Conservation (phyloP, 2,797 vertebrate genomes). For the Alcedo quadribrachys region DNA sequence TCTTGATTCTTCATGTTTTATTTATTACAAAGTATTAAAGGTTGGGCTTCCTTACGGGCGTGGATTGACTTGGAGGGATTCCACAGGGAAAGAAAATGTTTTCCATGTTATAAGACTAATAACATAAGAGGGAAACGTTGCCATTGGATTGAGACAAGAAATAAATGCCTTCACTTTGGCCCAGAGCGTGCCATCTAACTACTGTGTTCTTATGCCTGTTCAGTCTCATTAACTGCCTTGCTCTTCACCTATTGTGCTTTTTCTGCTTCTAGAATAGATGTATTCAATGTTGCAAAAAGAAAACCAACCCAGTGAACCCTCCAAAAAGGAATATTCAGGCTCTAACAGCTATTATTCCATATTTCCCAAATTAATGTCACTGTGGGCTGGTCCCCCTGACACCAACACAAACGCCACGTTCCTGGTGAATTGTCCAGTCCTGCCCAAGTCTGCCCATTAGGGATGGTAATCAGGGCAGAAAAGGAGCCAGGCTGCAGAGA, state of each 20-base stretch:
- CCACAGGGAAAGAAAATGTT: conserved; percentile 31
- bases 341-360: background rate
- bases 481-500: background rate
- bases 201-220: background rate
- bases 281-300: background rate
- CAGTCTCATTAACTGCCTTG: background rate
- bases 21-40: conserved; percentile 58
- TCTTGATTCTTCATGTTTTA: conserved; percentile 53
- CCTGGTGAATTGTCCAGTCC: background rate
- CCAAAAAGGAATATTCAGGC: background rate
- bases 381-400: background rate
- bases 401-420: background rate
- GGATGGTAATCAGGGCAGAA: background rate
- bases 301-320: background rate
- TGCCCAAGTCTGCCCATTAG: background rate
- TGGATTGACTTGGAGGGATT: background rate
- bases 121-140: background rate
- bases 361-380: background rate
- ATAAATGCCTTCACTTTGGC: conserved; percentile 28
- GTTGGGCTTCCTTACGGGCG: background rate
- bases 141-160: conserved; percentile 43
- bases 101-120: conserved; percentile 12
- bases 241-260: background rate
- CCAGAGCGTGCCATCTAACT: background rate
- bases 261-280: background rate